These are phyloP conservation scores for Incurvaria masculella DNA, from an alignment of 2,888 invertebrate species.

Conservation along the genomic window DNA sequence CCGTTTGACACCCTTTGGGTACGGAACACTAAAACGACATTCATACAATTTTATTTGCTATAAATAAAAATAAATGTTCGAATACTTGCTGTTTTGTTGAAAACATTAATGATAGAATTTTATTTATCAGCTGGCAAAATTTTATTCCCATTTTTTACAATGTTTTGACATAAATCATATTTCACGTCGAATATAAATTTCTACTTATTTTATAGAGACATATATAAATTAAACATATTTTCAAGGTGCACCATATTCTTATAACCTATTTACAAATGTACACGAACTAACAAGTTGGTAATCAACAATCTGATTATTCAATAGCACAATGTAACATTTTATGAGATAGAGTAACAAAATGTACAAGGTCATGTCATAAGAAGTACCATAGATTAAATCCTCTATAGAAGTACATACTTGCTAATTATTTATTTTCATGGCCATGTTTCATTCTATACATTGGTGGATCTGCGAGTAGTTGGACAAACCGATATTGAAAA, in stretches of 20 bases:
- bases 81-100: not conserved
- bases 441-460: no score
- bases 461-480: no score
- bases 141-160: no score
- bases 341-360: not conserved
- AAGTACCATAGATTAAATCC: no score
- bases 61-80: conserved; percentile 1
- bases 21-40: not conserved
- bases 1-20: no score
- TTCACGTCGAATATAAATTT: not conserved
- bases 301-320: conserved; percentile 32
- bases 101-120: not conserved
- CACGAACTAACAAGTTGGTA: conserved; percentile 37
- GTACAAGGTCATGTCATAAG: no score
- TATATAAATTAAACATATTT: conserved; percentile 23
- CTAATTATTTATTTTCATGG: no score
- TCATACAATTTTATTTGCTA: not conserved
- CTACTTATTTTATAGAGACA: not conserved
- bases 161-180: not conserved
- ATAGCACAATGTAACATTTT: not conserved
- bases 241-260: conserved; percentile 42
- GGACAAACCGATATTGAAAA: no score
- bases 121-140: not conserved
- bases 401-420: no score
- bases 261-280: conserved; percentile 45